These are phyloP conservation scores for Spilogale gracilis DNA, from an alignment of 2,113 vertebrate genomes.

Conservation along the genomic window DNA sequence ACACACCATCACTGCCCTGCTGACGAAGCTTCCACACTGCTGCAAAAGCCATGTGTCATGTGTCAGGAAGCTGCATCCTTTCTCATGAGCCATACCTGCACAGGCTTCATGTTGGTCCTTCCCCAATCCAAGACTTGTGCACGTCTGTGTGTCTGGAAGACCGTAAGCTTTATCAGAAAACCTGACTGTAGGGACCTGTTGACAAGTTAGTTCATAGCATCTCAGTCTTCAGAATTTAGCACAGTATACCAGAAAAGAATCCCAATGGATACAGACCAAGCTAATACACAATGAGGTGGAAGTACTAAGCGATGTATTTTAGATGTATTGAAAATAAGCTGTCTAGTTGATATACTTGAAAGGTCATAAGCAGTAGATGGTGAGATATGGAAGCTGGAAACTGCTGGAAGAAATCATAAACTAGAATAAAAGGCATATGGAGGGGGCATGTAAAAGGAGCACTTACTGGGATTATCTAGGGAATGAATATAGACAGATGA, in stretches of 20 bases:
- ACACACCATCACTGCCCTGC: not conserved
- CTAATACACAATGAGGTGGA: too few relatives aligned
- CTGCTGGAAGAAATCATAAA: not conserved
- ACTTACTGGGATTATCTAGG: not conserved
- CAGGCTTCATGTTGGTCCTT: not conserved
- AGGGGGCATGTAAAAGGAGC: not conserved
- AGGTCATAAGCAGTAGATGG: not conserved
- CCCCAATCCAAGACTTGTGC: rapidly evolving
- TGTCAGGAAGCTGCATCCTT: not conserved
- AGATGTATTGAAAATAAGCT: not conserved
- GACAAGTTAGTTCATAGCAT: not conserved
- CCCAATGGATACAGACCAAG: not conserved
- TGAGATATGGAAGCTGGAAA: not conserved
- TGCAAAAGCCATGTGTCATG: not conserved
- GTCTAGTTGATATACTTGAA: not conserved
- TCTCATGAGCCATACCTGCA: not conserved
- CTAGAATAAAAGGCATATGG: not conserved
- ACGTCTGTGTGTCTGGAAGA: rapidly evolving
- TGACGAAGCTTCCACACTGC: not conserved
- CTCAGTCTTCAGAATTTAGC: not conserved
- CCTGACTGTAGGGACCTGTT: rapidly evolving
- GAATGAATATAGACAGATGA: not conserved
- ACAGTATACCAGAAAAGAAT: not conserved
- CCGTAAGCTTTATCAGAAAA: not conserved
- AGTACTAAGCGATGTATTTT: not conserved